Evolutionary conservation across 2,888 invertebrate genomes (phyloP), one percentile per base, ranked within the genome.

Genomic region (Zelleria hepariella): DNA sequence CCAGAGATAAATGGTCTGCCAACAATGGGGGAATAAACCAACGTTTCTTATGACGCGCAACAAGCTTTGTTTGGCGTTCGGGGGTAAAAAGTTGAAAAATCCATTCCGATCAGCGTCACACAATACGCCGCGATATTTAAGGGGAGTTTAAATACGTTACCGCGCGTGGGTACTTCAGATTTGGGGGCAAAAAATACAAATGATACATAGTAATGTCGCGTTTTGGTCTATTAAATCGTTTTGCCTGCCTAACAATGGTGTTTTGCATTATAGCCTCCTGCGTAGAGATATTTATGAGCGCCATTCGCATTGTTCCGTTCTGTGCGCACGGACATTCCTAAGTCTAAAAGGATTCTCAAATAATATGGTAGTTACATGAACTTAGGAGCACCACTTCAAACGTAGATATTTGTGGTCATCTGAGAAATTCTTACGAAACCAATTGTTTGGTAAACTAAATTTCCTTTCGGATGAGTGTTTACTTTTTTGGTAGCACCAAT

Each of bases 21-120:
- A 83, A 87, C 86, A 88, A 88, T 85, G 83, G 84, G 66, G 79
- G 80, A 84, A 86, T 84, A 86, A 83, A 81, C 84, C 80, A 74
- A 72, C 67, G 73, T 79, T 83, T 78, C 84, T 84, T 79, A 78
- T 79, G 82, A 78, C 75, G 78, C 79, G 79, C 74, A 73, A 81
- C 82, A 82, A 80, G 74, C 79, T 75, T 82, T 82, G 81, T 84
- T 78, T 75, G 75, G 73, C 63, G 66, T 67, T 65, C 68, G 62
- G 54, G 32, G 61, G 70, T 84, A 86, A 86, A 86, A 86, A 86
- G 73, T 78, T 77, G 77, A 75, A 82, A 81, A 78, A 79, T 77
- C 79, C 81, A 80, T 81, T 72, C 68, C 66, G 62, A 65, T 66
- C 58, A 59, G 53, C 58, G 64, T 72, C 64, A 71, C 72, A 82